Conservation (phyloP, 2,888 invertebrate species). For the Aelia acuminata region DNA sequence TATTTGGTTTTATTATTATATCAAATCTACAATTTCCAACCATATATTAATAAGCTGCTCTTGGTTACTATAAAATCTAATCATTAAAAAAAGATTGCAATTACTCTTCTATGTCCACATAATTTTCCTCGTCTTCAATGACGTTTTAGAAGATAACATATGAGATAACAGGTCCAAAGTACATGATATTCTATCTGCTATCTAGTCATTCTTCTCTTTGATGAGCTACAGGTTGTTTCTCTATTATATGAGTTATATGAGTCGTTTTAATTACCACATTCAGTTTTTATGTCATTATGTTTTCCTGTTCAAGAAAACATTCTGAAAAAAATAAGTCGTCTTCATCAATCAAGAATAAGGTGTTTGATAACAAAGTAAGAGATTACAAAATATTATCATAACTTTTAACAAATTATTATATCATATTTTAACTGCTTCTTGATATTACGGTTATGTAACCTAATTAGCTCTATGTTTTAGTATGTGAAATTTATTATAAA, state of each 20-base stretch:
- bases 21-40: neutral
- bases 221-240: neutral
- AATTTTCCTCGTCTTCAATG: conserved; percentile 6
- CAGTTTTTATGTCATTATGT: conserved; percentile 14
- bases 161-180: conserved; percentile 28
- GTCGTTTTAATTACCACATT: neutral
- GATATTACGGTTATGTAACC: neutral
- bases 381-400: neutral
- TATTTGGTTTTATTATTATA: neutral
- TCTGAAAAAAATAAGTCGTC: conserved; percentile 33
- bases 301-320: conserved; percentile 48
- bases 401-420: neutral
- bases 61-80: neutral
- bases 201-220: neutral
- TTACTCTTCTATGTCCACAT: neutral
- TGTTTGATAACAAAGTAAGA: conserved; percentile 42
- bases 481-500: no score
- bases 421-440: neutral
- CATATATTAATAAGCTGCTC: neutral
- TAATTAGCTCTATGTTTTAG: neutral
- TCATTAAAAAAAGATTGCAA: neutral
- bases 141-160: conserved; percentile 8
- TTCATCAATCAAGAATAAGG: neutral
- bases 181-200: neutral
- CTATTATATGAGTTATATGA: conserved; percentile 22